A percentile compares a stretch with the other conserved stretches of the same genome.
Evolutionary conservation across 2,113 vertebrate genomes (phyloP).

Genomic region (Scomber scombrus): DNA sequence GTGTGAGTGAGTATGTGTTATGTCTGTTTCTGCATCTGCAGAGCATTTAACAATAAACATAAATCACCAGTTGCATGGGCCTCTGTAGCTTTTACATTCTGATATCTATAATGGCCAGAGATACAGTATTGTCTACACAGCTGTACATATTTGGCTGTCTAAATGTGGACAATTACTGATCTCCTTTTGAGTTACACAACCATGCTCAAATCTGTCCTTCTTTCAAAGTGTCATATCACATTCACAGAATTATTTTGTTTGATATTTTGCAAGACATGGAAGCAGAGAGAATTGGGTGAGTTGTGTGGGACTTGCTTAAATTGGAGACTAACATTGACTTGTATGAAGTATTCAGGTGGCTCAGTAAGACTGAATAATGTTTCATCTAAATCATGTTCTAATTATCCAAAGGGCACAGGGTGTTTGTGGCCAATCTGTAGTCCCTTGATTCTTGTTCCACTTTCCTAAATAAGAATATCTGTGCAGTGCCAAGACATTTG

Average conservation of each 20-base stretch:
- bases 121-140: not conserved
- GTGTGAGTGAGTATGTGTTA: conserved; percentile 39
- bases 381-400: conserved; percentile 60
- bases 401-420: conserved; percentile 70
- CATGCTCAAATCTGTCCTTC: not conserved
- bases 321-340: not conserved
- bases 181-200: not conserved
- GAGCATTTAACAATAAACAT: conserved; percentile 41
- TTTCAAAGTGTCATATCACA: not conserved
- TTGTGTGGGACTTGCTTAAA: not conserved
- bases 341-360: conserved; percentile 41
- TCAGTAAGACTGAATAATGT: conserved; percentile 53
- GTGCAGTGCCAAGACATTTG: conserved; percentile 35
- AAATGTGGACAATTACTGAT: not conserved
- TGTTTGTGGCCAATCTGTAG: conserved; percentile 48
- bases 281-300: not conserved
- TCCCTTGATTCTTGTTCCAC: conserved; percentile 56
- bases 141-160: not conserved
- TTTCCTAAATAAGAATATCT: conserved; percentile 49
- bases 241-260: not conserved
- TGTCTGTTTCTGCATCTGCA: conserved; percentile 57
- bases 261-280: not conserved
- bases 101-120: not conserved
- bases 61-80: not conserved
- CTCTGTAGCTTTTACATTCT: conserved; percentile 7